Conservation (phyloP, 2,113 vertebrate species). For the Callaeas wilsoni region DNA sequence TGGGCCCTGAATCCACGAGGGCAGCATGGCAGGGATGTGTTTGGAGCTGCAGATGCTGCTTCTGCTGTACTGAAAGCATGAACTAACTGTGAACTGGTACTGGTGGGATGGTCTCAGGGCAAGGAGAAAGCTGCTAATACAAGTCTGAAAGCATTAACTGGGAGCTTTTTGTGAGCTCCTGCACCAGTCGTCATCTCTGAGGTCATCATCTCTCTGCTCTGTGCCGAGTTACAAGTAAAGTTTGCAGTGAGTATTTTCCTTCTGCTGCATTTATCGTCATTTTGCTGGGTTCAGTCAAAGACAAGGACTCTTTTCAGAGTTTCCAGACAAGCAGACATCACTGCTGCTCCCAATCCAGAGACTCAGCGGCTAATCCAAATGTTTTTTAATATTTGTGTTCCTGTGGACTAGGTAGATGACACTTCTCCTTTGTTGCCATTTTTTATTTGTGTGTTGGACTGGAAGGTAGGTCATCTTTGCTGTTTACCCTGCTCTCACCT, state of each 20-base stretch:
- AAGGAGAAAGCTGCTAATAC: neutral
- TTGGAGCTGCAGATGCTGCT: neutral
- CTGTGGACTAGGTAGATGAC: conserved; percentile 39
- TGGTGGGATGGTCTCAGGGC: neutral
- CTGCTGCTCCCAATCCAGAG: conserved; percentile 35
- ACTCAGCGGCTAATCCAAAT: conserved; percentile 33
- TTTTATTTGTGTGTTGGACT: neutral
- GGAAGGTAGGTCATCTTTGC: neutral
- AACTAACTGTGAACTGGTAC: neutral
- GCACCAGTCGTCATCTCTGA: neutral
- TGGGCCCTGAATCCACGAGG: neutral
- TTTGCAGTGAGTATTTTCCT: neutral
- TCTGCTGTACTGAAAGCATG: neutral
- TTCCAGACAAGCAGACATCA: conserved; percentile 40
- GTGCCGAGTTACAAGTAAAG: neutral
- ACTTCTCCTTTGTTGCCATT: conserved; percentile 23
- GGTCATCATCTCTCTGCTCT: neutral
- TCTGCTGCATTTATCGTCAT: neutral
- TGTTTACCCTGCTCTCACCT: conserved; percentile 11
- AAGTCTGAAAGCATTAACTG: neutral
- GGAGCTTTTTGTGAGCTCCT: neutral
- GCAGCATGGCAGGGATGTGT: neutral
- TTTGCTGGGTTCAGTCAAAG: neutral
- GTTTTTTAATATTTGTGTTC: conserved; percentile 50
- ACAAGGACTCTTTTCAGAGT: conserved; percentile 51